Percentiles rank a stretch among this genome's conserved stretches.
Evolutionary conservation across 2,888 invertebrate species (phyloP).

Genomic region (Exocentrus adspersus): DNA sequence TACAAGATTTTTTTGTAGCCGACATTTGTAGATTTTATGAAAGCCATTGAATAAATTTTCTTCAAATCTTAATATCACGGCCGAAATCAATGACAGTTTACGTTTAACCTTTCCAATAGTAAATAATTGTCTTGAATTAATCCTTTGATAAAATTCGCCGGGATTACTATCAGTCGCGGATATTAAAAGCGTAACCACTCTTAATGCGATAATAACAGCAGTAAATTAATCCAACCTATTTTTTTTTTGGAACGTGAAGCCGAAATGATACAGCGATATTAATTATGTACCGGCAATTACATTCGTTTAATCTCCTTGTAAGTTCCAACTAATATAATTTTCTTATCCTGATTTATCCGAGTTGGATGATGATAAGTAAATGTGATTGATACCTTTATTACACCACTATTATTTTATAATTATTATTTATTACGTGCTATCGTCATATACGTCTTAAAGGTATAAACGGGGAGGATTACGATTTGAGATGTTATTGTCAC

Average conservation of each 20-base stretch:
- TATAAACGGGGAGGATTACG: not conserved
- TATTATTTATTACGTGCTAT: not conserved
- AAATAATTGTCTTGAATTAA: not conserved
- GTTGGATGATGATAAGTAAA: not conserved
- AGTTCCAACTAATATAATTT: not conserved
- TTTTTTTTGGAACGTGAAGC: not conserved
- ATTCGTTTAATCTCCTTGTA: not conserved
- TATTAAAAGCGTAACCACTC: not conserved
- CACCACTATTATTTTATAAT: not conserved
- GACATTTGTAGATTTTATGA: too few species aligned
- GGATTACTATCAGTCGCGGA: not conserved
- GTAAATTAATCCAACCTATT: not conserved
- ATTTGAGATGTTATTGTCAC: not conserved
- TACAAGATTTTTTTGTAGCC: too few species aligned
- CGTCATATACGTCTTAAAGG: not conserved
- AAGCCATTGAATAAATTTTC: too few species aligned
- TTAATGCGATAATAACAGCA: not conserved
- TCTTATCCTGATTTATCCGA: not conserved
- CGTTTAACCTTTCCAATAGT: not conserved
- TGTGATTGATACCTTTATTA: not conserved
- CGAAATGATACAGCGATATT: too few species aligned
- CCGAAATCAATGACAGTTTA: not conserved
- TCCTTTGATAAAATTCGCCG: not conserved
- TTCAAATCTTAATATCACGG: too few species aligned
- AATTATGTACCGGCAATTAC: not conserved